These are phyloP conservation scores for Ligdia adustata DNA, from an alignment of 2,888 invertebrate species.

Conservation along the genomic window DNA sequence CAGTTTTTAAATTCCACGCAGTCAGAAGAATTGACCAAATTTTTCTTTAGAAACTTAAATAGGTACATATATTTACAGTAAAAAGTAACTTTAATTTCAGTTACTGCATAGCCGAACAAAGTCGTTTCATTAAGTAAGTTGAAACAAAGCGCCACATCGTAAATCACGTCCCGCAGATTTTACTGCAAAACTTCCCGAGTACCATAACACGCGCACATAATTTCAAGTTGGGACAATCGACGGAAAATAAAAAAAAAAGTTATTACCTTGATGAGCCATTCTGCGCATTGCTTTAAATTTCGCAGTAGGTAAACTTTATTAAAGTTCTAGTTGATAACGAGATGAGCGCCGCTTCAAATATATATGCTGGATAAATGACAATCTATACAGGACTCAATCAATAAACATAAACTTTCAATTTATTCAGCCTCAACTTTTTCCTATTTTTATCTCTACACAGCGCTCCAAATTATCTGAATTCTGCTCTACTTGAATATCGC, in stretches of 20 bases:
- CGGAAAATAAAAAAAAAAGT: slow-evolving; percentile 36
- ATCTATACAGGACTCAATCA: no score
- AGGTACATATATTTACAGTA: slow-evolving; percentile 6
- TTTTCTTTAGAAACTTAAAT: no score
- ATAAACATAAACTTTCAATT: slow-evolving; percentile 33
- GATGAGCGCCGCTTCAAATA: slow-evolving; percentile 28
- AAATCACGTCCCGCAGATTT: slow-evolving; percentile 33
- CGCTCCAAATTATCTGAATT: neutral
- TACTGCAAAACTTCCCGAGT: slow-evolving; percentile 34
- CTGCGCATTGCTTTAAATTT: slow-evolving; percentile 27
- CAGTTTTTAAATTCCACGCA: no score
- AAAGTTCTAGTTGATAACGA: slow-evolving; percentile 36
- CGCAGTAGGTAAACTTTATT: slow-evolving; percentile 35
- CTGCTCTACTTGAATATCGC: no score
- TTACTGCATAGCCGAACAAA: slow-evolving; percentile 22
- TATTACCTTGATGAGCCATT: slow-evolving; percentile 31
- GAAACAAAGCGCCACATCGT: slow-evolving; percentile 33
- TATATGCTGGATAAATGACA: no score
- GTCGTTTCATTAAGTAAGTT: slow-evolving; percentile 28
- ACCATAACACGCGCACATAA: slow-evolving; percentile 32
- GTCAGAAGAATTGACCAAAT: no score
- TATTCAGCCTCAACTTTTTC: slow-evolving; percentile 27
- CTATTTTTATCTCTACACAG: slow-evolving; percentile 22
- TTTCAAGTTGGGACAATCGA: slow-evolving; percentile 35
- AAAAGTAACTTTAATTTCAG: slow-evolving; percentile 17